phyloP scores from a whole-genome alignment of 2,888 invertebrate species.

The Polyommatus iphigenia region DNA sequence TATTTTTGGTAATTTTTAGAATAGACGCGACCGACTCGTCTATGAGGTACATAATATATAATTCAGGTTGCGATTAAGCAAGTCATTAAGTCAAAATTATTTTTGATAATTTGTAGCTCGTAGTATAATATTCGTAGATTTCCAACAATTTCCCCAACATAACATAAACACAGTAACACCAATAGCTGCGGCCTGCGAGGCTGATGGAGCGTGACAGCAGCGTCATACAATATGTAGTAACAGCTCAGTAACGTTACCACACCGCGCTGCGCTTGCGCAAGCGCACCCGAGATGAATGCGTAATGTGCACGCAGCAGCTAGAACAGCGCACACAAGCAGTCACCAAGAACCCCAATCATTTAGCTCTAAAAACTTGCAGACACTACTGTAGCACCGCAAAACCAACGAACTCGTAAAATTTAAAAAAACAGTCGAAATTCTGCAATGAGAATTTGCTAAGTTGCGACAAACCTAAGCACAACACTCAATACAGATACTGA shows the following conservation, averaged over 20 bases:
- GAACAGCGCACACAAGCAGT: background rate
- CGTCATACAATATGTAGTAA: conserved; percentile 22
- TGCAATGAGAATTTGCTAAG: no score
- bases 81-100: background rate
- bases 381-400: background rate
- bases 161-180: conserved; percentile 16
- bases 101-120: background rate
- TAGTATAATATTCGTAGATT: background rate
- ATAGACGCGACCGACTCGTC: no score
- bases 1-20: no score
- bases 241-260: background rate
- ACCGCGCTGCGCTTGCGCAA: conserved; percentile 10
- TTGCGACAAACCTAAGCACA: no score
- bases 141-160: background rate
- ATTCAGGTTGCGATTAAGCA: no score
- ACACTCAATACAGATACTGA: no score
- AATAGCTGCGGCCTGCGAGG: background rate
- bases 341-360: background rate
- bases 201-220: background rate
- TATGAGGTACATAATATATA: no score
- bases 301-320: conserved; percentile 7
- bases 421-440: no score
- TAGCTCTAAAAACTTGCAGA: background rate
- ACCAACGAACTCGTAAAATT: no score
- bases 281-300: conserved; percentile 25